Evolutionary conservation across 2,888 invertebrate genomes (phyloP), one percentile per base, ranked within the genome.

Genomic region (Lithophane semibrunnea): DNA sequence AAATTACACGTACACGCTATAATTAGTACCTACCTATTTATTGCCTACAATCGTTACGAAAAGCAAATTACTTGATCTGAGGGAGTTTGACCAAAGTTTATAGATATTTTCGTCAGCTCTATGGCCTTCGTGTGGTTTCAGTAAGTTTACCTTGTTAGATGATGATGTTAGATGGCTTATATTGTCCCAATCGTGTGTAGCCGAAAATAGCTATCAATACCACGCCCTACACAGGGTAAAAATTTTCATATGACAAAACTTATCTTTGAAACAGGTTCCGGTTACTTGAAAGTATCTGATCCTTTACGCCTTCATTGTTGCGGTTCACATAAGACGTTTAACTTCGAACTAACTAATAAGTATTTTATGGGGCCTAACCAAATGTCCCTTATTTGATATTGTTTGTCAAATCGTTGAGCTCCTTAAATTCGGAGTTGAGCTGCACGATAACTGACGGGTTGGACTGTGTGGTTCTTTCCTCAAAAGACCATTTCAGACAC

Each of bases 1-100:
- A 63, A 83, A 73, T 70, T 68, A 75, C 63, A 58, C 12, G 72
- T 68, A 75, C 63, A 64, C 13, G 72, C n/a, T 12, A 47, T 60
- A 7, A 42, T 54, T 37, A 68, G 7, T 16, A n/a, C 29, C 29
- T 29, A 29, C 29, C 29, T 29, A 61, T 60, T 79, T 73, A 73
- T 52, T 74, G 29, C 75, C 16, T 12, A 18, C 56, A 73, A 58
- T 54, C 13, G 44, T 66, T 56, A 61, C 5, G 7, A 49, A 47
- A 54, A 47, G 16, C 4, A 66, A 65, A 47, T 72, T 47, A 18
- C 68, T 69, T 63, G 13, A 67, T 54, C 37, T 61, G 2, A 47
- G 61, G 8, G 0, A 44, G n/a, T 52, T 24, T 47, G n/a, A 12
- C 7, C 9, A n/a, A n/a, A 21, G 37, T 18, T 44, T 13, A 24